phyloP scores from a whole-genome alignment of 2,113 vertebrate species.

The Pionites leucogaster region DNA sequence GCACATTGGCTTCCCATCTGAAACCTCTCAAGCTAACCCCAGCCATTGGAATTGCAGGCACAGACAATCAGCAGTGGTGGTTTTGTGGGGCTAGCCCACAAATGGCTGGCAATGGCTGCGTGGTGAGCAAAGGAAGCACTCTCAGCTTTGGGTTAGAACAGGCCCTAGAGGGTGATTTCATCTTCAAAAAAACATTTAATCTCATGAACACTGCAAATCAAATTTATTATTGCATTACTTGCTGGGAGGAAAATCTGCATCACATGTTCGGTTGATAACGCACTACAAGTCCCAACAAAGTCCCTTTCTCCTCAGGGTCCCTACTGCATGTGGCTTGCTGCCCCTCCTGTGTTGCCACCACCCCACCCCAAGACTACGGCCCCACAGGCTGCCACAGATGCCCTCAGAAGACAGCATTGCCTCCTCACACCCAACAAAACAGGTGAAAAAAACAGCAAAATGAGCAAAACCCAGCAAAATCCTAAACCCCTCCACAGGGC shows the following conservation, averaged over 20 bases:
- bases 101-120: slow-evolving; percentile 70
- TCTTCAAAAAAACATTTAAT: slow-evolving; percentile 76
- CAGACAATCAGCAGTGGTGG: slow-evolving; percentile 57
- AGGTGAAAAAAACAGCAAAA: not conserved
- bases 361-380: fast-evolving
- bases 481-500: not conserved
- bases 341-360: not conserved
- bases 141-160: slow-evolving; percentile 72
- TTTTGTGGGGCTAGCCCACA: slow-evolving; percentile 75
- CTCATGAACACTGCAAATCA: slow-evolving; percentile 70
- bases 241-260: slow-evolving; percentile 63
- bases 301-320: not conserved
- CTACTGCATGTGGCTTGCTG: fast-evolving
- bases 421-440: not conserved
- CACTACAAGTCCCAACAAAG: slow-evolving; percentile 29
- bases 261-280: slow-evolving; percentile 12
- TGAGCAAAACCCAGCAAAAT: not conserved
- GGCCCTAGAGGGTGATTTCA: slow-evolving; percentile 77
- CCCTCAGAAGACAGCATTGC: not conserved
- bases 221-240: slow-evolving; percentile 76
- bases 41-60: slow-evolving; percentile 29
- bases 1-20: not conserved
- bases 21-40: slow-evolving; percentile 7
- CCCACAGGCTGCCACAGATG: not conserved
- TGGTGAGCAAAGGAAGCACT: slow-evolving; percentile 57